Conservation (phyloP, 2,888 invertebrate genomes). For the Plebejus melissa region DNA sequence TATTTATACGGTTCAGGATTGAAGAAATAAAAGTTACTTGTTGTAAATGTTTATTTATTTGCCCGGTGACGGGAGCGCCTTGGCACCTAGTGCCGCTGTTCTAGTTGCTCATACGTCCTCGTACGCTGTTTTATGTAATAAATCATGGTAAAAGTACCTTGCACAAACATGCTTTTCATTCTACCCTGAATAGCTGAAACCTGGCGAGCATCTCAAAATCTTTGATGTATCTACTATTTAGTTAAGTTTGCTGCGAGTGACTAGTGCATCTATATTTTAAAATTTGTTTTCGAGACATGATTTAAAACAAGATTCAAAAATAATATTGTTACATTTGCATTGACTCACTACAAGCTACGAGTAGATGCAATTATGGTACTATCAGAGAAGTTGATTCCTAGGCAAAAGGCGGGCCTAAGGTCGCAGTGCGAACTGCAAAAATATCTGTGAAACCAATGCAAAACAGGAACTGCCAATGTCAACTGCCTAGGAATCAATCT, state of each 20-base stretch:
- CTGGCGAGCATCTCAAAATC: background rate
- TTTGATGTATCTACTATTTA: background rate
- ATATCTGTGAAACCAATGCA: too few relatives aligned
- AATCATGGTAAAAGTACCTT: conserved; percentile 64
- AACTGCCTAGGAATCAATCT: too few relatives aligned
- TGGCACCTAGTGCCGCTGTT: conserved; percentile 33
- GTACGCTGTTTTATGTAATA: conserved; percentile 64
- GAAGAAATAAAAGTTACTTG: conserved; percentile 77
- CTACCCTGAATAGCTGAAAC: conserved; percentile 32
- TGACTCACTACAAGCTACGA: too few relatives aligned
- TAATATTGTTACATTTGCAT: too few relatives aligned
- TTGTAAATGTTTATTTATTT: conserved; percentile 68
- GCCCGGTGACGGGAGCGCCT: conserved; percentile 38
- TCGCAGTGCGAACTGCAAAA: too few relatives aligned
- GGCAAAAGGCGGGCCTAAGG: too few relatives aligned
- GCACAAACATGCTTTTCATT: conserved; percentile 62
- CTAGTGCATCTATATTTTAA: background rate
- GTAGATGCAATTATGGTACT: too few relatives aligned
- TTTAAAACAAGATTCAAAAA: too few relatives aligned
- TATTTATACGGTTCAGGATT: conserved; percentile 77
- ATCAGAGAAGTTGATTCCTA: too few relatives aligned
- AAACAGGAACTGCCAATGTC: too few relatives aligned
- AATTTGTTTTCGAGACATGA: too few relatives aligned
- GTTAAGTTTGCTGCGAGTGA: background rate
- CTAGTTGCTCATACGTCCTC: conserved; percentile 50